These are phyloP conservation scores for Paramisgurnus dabryanus DNA, from an alignment of 2,113 vertebrate species.

Conservation along the genomic window DNA sequence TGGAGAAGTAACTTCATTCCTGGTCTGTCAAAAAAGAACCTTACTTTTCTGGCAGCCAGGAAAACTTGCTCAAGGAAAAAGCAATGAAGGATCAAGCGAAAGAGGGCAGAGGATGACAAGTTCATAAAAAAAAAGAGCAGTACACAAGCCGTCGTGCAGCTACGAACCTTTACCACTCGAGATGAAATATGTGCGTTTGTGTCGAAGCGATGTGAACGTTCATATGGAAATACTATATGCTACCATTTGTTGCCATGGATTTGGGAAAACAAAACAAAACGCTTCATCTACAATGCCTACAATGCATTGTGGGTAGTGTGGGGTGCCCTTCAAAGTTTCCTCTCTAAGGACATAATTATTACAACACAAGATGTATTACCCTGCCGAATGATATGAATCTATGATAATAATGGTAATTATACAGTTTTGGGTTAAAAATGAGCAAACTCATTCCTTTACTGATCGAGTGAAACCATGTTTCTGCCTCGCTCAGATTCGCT, in stretches of 20 bases:
- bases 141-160: conserved; percentile 8
- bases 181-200: not conserved
- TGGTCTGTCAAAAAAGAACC: conserved; percentile 33
- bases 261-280: conserved; percentile 34
- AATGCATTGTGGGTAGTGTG: conserved; percentile 18
- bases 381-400: not conserved
- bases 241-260: conserved; percentile 30
- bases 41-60: conserved; percentile 41
- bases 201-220: conserved; percentile 4
- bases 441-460: too few species aligned
- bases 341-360: conserved; percentile 23
- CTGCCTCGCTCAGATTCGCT: too few species aligned
- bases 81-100: conserved; percentile 28
- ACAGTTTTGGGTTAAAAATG: not conserved
- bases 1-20: conserved; percentile 37
- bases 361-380: conserved; percentile 5
- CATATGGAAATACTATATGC: conserved; percentile 33
- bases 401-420: conserved; percentile 1
- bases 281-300: conserved; percentile 2
- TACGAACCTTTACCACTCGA: conserved; percentile 1
- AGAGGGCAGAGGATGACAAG: conserved; percentile 38
- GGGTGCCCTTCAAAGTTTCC: conserved; percentile 27
- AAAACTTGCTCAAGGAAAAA: conserved; percentile 43
- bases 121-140: not conserved
- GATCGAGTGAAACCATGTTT: too few species aligned